A percentile compares a stretch with the other conserved stretches of the same genome.
These are phyloP conservation scores for Chionis minor DNA, from an alignment of 2,113 vertebrate species.

Conservation along the genomic window DNA sequence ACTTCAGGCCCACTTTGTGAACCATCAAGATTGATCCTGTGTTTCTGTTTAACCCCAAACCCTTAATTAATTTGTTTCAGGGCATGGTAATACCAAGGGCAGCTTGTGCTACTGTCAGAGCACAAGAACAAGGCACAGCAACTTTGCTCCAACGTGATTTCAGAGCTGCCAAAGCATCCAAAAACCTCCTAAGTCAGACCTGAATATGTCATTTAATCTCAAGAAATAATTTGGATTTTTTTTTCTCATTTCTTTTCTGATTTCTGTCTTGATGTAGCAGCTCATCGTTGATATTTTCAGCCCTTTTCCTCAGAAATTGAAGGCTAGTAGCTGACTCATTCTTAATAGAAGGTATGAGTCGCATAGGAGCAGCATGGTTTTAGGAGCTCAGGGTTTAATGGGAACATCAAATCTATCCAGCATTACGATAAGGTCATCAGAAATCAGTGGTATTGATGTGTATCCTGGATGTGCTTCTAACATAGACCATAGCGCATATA, in stretches of 20 bases:
- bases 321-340: background rate
- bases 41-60: background rate
- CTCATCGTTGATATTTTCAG: background rate
- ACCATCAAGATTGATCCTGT: background rate
- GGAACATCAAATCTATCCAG: background rate
- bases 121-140: background rate
- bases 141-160: background rate
- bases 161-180: background rate
- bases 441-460: background rate
- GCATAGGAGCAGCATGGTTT: background rate
- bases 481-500: background rate
- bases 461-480: background rate
- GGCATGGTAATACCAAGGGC: background rate
- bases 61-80: background rate
- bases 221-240: background rate
- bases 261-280: background rate
- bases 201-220: background rate
- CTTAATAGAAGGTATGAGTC: background rate
- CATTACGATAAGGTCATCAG: background rate
- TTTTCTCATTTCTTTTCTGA: background rate
- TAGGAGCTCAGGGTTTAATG: background rate
- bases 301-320: background rate
- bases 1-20: background rate
- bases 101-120: background rate
- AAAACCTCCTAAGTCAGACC: background rate